Evolutionary conservation across 2,113 vertebrate species (phyloP), one percentile per base, ranked within the genome.

Genomic region (Dunckerocampus dactyliophorus): DNA sequence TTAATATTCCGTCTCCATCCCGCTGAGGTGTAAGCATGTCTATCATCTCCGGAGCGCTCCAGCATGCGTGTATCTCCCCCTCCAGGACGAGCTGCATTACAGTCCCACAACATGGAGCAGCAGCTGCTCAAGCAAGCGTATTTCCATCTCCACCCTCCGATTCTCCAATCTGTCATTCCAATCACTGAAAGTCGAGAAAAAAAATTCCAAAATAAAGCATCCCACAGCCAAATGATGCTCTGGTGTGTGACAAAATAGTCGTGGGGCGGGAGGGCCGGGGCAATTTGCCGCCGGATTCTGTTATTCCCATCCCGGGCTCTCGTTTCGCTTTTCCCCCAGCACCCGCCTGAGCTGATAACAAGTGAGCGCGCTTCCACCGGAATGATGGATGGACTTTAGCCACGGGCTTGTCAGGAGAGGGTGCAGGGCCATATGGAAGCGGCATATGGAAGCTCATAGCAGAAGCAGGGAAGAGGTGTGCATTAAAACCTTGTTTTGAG

Each of bases 341-440:
- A 50, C 75, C 79, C 79, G 82, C 74, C 86, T 82, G 85, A 85
- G 86, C 82, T 84, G 88, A 90, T 89, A 90, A 89, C 90, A 89
- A 90, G 89, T 87, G 84, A 86, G 77, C 67, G 80, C 80, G 78
- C 87, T 86, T 43, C 39, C 84, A 76, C 73, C 51, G 47, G 81
- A 65, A 83, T 92, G 90, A 92, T 92, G 89, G 90, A 92, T 92
- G 90, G 84, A 76, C 77, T 69, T 75, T 76, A 78, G 88, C 82
- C 79, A 76, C 67, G 75, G 87, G 82, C 77, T 87, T 91, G 89
- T 91, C 90, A 90, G 89, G 80, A 82, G 84, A 88, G 87, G 89
- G 84, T 90, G 86, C 82, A 75, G 88, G 88, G 87, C 88, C 90
- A 92, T 92, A 92, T 92, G 90, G 90, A 90, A 78, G 83, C 81